Base-by-base conservation (phyloP, 2,113 vertebrate species). In the Chloropsis cyanopogon region DNA sequence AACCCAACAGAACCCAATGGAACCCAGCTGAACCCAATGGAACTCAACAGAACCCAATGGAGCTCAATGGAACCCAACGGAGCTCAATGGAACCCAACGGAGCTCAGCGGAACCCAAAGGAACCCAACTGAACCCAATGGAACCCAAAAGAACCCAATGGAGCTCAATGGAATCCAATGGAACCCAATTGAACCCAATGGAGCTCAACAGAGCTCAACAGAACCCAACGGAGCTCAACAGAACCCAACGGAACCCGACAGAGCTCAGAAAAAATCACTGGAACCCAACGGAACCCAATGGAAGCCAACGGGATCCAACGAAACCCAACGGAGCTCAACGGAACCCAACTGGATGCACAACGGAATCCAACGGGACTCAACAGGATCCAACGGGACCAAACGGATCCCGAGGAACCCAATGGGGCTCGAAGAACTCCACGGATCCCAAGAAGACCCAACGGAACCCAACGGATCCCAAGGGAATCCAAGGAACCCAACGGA, bases 281-380 rank as follows among this genome's bases (percentile, higher is more conserved):
- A 15, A 8, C 5, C 4, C 66, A 50, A 47, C 0, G 4, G 9
- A 20, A 6, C 6, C 2, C 41, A 16, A 7, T 0, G 9, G 14
- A 7, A 2, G 4, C 1, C 31, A 44, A n/a, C 1, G 2, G 41
- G 14, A 2, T 4, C 0, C 52, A n/a, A 14, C 0, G 1, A 8
- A 3, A 3, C 4, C 2, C 68, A 39, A 29, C 0, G 11, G n/a
- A 18, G 8, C 5, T 3, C 37, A 41, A 14, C 1, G 1, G 28
- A 21, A 3, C 5, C 1, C n/a, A n/a, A n/a, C n/a, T n/a, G n/a
- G n/a, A n/a, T n/a, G n/a, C n/a, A n/a, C 23, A n/a, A 42, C 1
- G 4, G 29, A 18, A 8, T 3, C 4, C 69, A 42, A 18, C 0
- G 3, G 52, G 16, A 5, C 4, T 1, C 47, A 29, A 52, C 0